These are phyloP conservation scores for Acomys russatus DNA, from an alignment of 2,797 vertebrate genomes.

Conservation along the genomic window DNA sequence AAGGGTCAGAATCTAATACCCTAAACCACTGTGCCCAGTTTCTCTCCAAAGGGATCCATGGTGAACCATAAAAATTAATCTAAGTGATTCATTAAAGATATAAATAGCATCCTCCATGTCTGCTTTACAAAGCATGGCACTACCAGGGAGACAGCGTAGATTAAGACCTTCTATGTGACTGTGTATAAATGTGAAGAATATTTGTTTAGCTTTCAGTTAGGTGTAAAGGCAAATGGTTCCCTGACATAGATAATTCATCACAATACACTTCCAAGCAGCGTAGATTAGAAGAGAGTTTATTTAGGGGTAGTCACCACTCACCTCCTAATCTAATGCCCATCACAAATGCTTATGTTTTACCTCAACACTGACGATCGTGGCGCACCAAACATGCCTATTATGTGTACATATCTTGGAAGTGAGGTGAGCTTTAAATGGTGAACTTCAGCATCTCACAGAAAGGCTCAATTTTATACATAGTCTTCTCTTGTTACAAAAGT, in stretches of 20 bases:
- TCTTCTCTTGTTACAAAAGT: too few species aligned
- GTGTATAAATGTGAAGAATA: slow-evolving; percentile 56
- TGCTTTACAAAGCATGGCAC: slow-evolving; percentile 63
- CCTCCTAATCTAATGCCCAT: neutral
- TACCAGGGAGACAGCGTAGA: slow-evolving; percentile 40
- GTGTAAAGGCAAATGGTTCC: slow-evolving; percentile 42
- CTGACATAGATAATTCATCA: slow-evolving; percentile 54
- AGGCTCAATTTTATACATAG: neutral
- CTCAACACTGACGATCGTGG: neutral
- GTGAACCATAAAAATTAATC: slow-evolving; percentile 81
- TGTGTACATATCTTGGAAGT: neutral
- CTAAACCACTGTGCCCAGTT: slow-evolving; percentile 36
- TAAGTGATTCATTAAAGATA: slow-evolving; percentile 82
- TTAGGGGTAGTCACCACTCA: slow-evolving; percentile 17
- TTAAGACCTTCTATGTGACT: slow-evolving; percentile 64
- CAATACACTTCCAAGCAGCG: slow-evolving; percentile 64
- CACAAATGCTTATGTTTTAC: neutral
- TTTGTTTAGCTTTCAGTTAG: slow-evolving; percentile 74
- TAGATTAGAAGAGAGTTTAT: neutral
- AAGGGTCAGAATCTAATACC: slow-evolving; percentile 66
- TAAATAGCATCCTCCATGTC: slow-evolving; percentile 70
- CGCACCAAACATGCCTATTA: slow-evolving; percentile 15
- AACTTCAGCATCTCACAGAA: neutral
- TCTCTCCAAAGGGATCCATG: slow-evolving; percentile 60
- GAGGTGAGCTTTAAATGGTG: neutral